Evolutionary conservation across 2,888 invertebrate genomes (phyloP).

Genomic region (Corythucha ciliata): DNA sequence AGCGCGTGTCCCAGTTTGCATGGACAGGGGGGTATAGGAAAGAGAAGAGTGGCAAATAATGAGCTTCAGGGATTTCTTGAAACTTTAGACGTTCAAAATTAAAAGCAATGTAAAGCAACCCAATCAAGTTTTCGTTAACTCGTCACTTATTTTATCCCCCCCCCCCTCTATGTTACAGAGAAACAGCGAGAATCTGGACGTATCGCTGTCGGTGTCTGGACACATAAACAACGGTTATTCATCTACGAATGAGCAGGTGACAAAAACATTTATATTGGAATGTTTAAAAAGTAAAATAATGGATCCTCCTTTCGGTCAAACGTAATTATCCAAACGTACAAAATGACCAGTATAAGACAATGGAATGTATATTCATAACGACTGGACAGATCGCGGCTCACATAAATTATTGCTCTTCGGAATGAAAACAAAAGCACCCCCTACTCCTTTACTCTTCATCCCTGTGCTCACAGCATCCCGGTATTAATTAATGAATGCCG

Average conservation of each 20-base stretch:
- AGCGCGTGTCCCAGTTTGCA: too few species aligned
- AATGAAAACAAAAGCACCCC: slow-evolving; percentile 9
- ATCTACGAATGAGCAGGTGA: slow-evolving; percentile 54
- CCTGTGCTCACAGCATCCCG: not conserved
- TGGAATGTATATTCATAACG: slow-evolving; percentile 22
- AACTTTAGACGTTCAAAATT: not conserved
- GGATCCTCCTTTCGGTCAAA: slow-evolving; percentile 4
- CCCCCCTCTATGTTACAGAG: slow-evolving; percentile 32
- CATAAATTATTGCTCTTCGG: slow-evolving; percentile 15
- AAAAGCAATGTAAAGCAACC: too few species aligned
- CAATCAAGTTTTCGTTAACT: slow-evolving; percentile 5
- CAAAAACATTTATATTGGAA: slow-evolving; percentile 9
- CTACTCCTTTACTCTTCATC: not conserved
- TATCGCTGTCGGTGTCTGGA: slow-evolving; percentile 59
- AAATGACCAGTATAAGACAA: slow-evolving; percentile 17
- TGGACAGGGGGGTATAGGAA: too few species aligned
- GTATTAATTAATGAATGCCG: slow-evolving; percentile 27
- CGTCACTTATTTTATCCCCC: too few species aligned
- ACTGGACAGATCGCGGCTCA: slow-evolving; percentile 18
- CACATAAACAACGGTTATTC: slow-evolving; percentile 55
- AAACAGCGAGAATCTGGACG: slow-evolving; percentile 57
- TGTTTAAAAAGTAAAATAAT: not conserved
- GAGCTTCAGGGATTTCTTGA: too few species aligned
- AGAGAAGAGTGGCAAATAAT: too few species aligned
- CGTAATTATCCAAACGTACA: slow-evolving; percentile 9